Evolutionary conservation across 1,140 invertebrate species (phyloP), one percentile per base, ranked within the genome.

Genomic region (Eueides isabella): DNA sequence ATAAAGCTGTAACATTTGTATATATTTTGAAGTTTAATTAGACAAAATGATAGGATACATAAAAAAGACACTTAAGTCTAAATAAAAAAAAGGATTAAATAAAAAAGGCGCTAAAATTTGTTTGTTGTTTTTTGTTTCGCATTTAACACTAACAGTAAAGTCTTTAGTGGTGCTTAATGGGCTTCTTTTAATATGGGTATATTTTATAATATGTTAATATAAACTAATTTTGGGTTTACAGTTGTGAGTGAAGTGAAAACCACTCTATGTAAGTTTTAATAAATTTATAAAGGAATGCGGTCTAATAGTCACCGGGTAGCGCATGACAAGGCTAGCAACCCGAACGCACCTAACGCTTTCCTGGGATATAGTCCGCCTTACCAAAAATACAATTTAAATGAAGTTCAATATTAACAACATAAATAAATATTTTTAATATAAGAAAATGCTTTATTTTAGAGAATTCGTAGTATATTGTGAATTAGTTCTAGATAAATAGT

Each of bases 171-270:
- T 74, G 72, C 72, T 74, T 74, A 14, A 66, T 69, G 80, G 82
- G 82, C 85, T 86, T 86, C 84, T 63, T 23, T 48, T 61, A 61
- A 61, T 69, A 69, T 48, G 55, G 61, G 67, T 75, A 67, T 72
- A n/a, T 31, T 65, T 75, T 35, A 71, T 75, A 48, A 71, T 63
- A 75, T 77, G 82, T 83, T 89, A 91, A 91, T 89, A 75, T 81
- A 79, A 74, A 90, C 86, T 91, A 91, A 92, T 92, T 92, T 92
- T 91, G 89, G 89, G 85, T 92, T 92, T 89, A 82, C 91, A 93
- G 91, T 87, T 90, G 88, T 93, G 88, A 93, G 84, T 88, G 87
- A 92, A 89, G 91, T 90, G 89, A 90, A 86, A 85, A 69, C 82
- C 86, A 87, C 82, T 86, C 76, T 82, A 81, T 86, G 91, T 93